Evolutionary conservation across 2,113 vertebrate species (phyloP).

Genomic region (Saccopteryx bilineata): DNA sequence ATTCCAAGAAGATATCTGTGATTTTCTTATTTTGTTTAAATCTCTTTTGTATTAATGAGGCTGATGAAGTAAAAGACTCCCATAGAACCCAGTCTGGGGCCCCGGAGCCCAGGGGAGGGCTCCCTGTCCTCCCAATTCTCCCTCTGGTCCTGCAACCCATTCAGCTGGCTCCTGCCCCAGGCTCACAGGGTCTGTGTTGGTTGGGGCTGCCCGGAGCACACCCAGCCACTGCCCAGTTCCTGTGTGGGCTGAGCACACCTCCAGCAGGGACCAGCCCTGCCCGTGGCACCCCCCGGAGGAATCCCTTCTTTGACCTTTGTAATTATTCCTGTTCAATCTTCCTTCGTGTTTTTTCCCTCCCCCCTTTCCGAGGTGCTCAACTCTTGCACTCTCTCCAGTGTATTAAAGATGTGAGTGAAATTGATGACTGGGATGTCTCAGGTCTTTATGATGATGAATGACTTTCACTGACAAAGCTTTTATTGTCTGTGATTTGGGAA

Average conservation of each 20-base stretch:
- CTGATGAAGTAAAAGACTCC: neutral
- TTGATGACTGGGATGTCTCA: conserved; percentile 94
- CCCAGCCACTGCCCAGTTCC: neutral
- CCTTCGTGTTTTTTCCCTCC: conserved; percentile 82
- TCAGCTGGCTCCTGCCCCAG: neutral
- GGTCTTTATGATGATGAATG: conserved; percentile 99
- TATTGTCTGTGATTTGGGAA: conserved; percentile 94
- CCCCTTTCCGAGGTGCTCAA: conserved; percentile 83
- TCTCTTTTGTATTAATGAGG: neutral
- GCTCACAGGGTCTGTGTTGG: neutral
- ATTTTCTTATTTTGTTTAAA: neutral
- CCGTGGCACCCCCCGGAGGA: conserved; percentile 46
- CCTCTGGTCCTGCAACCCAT: fast-evolving
- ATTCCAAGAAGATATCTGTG: neutral
- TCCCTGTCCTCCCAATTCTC: too few relatives aligned
- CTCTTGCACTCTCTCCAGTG: conserved; percentile 86
- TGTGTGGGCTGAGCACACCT: neutral
- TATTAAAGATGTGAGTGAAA: conserved; percentile 95
- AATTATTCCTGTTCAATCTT: conserved; percentile 88
- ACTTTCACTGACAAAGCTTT: conserved; percentile 93
- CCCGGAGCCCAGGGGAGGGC: neutral
- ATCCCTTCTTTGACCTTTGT: conserved; percentile 88
- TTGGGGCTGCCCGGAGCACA: neutral
- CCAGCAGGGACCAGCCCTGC: neutral
- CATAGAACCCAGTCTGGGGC: neutral